Conservation (phyloP, 2,797 vertebrate genomes). For the Poeciliopsis presidionis region DNA sequence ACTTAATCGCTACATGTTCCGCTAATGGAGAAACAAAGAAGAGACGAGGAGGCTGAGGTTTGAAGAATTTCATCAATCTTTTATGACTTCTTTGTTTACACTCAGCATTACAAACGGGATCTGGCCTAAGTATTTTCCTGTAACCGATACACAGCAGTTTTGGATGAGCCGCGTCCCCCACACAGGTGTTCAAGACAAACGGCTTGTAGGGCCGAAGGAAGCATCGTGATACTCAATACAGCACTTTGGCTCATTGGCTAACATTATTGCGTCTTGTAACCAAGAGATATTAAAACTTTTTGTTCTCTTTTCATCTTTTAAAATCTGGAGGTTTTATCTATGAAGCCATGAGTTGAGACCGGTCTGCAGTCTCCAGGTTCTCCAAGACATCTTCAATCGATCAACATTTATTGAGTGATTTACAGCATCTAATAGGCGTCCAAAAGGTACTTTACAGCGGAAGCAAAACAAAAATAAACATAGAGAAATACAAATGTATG, state of each 20-base stretch:
- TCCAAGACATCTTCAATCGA: not conserved
- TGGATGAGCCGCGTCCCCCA: slow-evolving; percentile 41
- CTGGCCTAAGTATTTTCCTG: slow-evolving; percentile 70
- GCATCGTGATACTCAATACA: not conserved
- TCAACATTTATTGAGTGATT: not conserved
- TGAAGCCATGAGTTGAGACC: not conserved
- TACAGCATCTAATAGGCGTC: not conserved
- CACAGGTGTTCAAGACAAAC: not conserved
- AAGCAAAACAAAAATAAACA: not conserved
- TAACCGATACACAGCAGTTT: slow-evolving; percentile 57
- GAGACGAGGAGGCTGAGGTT: slow-evolving; percentile 58
- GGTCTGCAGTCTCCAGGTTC: not conserved
- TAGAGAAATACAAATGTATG: not conserved
- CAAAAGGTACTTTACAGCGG: not conserved
- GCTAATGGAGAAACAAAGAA: slow-evolving; percentile 15
- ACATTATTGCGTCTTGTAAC: not conserved
- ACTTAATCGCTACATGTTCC: slow-evolving; percentile 1
- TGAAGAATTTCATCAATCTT: slow-evolving; percentile 74
- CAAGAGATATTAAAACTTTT: not conserved
- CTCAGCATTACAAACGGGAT: slow-evolving; percentile 63
- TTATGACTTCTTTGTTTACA: slow-evolving; percentile 78
- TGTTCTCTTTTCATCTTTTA: not conserved
- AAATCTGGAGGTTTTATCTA: not conserved
- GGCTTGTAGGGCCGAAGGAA: slow-evolving; percentile 16
- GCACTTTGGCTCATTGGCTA: not conserved